phyloP scores from a whole-genome alignment of 2,888 invertebrate genomes.

The Parnassius glacialis region DNA sequence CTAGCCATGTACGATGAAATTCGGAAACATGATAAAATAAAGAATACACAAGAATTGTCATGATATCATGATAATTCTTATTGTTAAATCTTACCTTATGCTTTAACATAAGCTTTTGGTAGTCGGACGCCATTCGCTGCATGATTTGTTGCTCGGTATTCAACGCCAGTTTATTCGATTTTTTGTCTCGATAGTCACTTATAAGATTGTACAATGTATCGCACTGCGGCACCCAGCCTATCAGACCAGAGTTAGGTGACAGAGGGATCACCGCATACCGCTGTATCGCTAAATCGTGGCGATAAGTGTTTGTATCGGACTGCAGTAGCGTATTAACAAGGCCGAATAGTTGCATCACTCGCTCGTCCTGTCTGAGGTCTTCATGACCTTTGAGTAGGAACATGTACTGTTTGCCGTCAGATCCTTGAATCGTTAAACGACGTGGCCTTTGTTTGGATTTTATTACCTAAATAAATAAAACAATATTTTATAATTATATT shows the following conservation, averaged over 20 bases:
- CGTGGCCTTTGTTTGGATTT: slow-evolving; percentile 98
- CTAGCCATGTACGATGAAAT: no score
- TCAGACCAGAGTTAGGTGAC: slow-evolving; percentile 98
- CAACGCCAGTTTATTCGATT: slow-evolving; percentile 88
- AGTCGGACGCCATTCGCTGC: slow-evolving; percentile 98
- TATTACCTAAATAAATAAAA: slow-evolving; percentile 85
- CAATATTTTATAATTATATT: neutral
- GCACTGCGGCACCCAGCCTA: slow-evolving; percentile 99
- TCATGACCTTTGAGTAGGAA: slow-evolving; percentile 99
- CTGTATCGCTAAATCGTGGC: slow-evolving; percentile 89
- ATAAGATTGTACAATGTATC: slow-evolving; percentile 99
- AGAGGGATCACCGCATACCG: slow-evolving; percentile 98
- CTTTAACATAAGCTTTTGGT: slow-evolving; percentile 97
- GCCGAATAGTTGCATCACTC: slow-evolving; percentile 99
- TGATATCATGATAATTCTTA: no score
- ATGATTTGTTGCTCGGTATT: slow-evolving; percentile 99
- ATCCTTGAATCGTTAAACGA: slow-evolving; percentile 95
- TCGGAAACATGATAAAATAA: no score
- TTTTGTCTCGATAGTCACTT: slow-evolving; percentile 98
- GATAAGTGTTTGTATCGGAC: slow-evolving; percentile 96
- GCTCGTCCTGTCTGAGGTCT: slow-evolving; percentile 98
- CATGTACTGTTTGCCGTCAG: slow-evolving; percentile 98
- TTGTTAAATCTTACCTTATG: slow-evolving; percentile 87
- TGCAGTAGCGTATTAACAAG: slow-evolving; percentile 96
- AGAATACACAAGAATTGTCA: no score